These are phyloP conservation scores for Crotalus viridis DNA, from an alignment of 2,113 vertebrate species.

Conservation along the genomic window DNA sequence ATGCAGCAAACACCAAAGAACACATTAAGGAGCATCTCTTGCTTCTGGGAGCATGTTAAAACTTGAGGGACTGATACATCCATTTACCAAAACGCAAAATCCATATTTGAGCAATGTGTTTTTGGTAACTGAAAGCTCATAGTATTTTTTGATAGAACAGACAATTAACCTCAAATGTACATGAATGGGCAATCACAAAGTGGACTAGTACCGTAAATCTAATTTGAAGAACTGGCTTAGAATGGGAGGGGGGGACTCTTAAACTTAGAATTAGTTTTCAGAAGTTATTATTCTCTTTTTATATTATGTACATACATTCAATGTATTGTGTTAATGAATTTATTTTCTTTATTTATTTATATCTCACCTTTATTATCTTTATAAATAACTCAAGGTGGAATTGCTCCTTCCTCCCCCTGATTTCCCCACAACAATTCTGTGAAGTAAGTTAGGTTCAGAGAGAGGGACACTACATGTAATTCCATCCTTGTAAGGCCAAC, in stretches of 20 bases:
- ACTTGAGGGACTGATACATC: neutral
- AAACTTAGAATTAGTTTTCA: neutral
- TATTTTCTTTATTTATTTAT: no score
- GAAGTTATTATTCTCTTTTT: neutral
- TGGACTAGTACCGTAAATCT: neutral
- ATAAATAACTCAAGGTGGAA: no score
- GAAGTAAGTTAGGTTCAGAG: no score
- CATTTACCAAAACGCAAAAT: neutral
- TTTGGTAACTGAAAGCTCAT: neutral
- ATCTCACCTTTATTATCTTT: no score
- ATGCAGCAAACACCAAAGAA: neutral
- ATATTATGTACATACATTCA: neutral
- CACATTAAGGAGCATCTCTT: neutral
- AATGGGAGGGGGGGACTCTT: neutral
- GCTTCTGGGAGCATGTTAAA: neutral
- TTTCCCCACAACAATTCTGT: no score
- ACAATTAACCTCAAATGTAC: neutral
- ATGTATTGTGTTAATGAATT: neutral
- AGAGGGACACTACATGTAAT: neutral
- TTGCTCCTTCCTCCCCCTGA: no score
- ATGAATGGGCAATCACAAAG: neutral
- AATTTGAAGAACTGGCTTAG: neutral
- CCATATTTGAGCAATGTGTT: neutral
- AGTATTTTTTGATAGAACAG: neutral
- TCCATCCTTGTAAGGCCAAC: neutral